Evolutionary conservation across 2,797 vertebrate species (phyloP), one percentile per base, ranked within the genome.

Genomic region (Neosilurus mollespiculum): DNA sequence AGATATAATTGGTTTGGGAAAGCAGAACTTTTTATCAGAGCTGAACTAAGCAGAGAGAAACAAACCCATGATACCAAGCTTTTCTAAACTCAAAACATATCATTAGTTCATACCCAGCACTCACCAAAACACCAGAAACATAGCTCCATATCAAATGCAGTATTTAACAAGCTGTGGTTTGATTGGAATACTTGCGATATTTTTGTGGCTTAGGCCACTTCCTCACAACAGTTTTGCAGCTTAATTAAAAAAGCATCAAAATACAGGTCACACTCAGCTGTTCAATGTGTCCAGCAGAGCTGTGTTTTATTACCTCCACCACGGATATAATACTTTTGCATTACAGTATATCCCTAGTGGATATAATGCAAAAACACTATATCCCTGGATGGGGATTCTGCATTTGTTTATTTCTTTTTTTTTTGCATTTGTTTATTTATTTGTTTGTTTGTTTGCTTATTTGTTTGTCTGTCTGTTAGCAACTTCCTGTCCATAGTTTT

Each of bases 1-100:
- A 53, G 9, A 51, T 69, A 69, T 64, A 79, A 83, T 62, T 65
- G 37, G 77, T 37, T 80, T 9, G 22, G 59, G 62, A 71, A 59
- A 26, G n/a, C 56, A 76, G n/a, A 43, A 43, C 43, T 43, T 43
- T 53, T 81, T n/a, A 70, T 49, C 51, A 62, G 16, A 58, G 14
- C 15, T 76, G 26, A 56, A 54, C 26, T 16, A 26, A n/a, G 26
- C 8, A 24, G 12, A 51, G n/a, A 72, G 69, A 70, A 11, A 43
- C 37, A 69, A 67, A 43, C 43, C 43, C 1, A 9, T 49, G 11
- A 51, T 51, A 20, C 26, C 0, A 20, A 59, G 73, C 30, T 59
- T 59, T 30, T 37, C 30, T 76, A 37, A 59, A 22, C 5, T 59
- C 9, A 8, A 58, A 76, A 76, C 56, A 66, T 66, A 6, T 30